Evolutionary conservation across 2,888 invertebrate species (phyloP), one percentile per base, ranked within the genome.

Genomic region (Altica lythri): DNA sequence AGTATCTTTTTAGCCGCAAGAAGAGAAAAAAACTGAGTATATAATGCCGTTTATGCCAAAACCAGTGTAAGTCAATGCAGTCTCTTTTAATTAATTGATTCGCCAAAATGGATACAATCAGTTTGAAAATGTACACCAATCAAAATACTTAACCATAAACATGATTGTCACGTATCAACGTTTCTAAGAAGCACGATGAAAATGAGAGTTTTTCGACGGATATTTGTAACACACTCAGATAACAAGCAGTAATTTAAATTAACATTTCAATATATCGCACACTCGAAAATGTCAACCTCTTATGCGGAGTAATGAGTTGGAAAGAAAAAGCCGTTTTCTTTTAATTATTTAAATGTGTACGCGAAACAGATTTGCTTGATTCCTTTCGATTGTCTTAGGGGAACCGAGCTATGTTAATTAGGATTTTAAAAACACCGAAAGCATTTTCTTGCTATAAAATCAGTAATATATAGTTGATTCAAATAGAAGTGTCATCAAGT

Each of bases 51-150:
- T 61, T 60, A 67, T 60, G 63, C 66, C 65, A 63, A 66, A 67
- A 64, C 59, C 55, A 64, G 64, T 59, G 60, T 49, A 51, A 49
- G 49, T 58, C 50, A 51, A 64, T 53, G 58, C 60, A 61, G 62
- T 64, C 59, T 55, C 53, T 64, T 55, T 66, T 70, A 71, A 71
- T 70, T 71, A 71, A 71, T 71, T 70, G 67, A 53, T 68, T 67
- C 67, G 67, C 62, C 58, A 68, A 71, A 68, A 66, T 66, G 65
- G 64, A 65, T 64, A 61, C 68, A 66, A 67, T 67, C 69, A 67
- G 66, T 67, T 69, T 65, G 60, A 62, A 67, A 67, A 68, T 66
- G 68, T 64, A 65, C 66, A 65, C 67, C 67, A 70, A 68, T 69
- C 66, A 70, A 70, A 68, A 68, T 70, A 61, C 69, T 67, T 68